Base-by-base conservation (phyloP, 2,888 invertebrate genomes). In the Leptogaster cylindrica region DNA sequence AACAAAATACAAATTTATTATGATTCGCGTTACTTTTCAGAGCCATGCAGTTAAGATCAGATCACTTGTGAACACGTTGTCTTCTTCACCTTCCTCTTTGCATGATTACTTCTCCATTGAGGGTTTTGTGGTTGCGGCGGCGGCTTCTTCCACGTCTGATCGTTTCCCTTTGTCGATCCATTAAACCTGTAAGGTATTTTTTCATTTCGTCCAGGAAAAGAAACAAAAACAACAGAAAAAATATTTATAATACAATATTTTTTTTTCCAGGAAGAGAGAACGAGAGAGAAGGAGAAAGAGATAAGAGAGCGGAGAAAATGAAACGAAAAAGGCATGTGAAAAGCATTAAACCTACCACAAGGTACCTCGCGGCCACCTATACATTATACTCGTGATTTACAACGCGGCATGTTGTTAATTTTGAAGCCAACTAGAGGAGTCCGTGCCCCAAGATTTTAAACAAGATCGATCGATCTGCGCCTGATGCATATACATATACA, bases 361-460 rank as follows among this genome's bases (percentile, higher is more conserved):
- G 64, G 28, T 64, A 48, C 64, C 64, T 64, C 8, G 48, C 31
- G 64, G 64, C 48, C 64, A 64, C 64, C 46, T 64, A 64, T 64
- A 64, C 64, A 48, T 64, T 64, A 64, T 64, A 46, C 20, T 64
- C 64, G 64, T 64, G 64, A 64, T 64, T 64, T 64, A 64, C 48
- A 64, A 64, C 48, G 64, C 64, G 64, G 64, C 64, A 64, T 64
- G 64, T 64, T 64, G 64, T 64, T 64, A 64, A 64, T 64, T 64
- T 64, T 48, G 46, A 64, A 61, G 28, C 48, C 48, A 64, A 64
- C 46, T 31, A 46, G 48, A 64, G 48, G 46, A 64, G 48, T 44
- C 48, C 14, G 46, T 23, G 48, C 44, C 61, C 28, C 18, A 36
- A 61, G 23, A 61, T 33, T 14, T 48, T 23, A 64, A 64, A 63